These are phyloP conservation scores for Musca domestica DNA, from an alignment of 1,140 invertebrate species.

Conservation along the genomic window DNA sequence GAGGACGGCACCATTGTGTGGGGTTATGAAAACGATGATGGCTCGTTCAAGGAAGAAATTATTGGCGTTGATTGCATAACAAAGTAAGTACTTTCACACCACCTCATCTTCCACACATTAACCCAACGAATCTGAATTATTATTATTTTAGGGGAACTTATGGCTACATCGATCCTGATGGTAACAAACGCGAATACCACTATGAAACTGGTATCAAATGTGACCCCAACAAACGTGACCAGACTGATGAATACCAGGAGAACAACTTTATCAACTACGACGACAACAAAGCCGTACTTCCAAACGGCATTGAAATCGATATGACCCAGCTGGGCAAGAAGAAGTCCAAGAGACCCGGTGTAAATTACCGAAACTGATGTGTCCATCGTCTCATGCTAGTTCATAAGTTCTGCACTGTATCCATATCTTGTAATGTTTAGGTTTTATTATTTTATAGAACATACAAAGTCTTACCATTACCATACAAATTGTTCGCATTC, in stretches of 20 bases:
- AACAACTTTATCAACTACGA: conserved; percentile 71
- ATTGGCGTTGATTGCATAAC: conserved; percentile 79
- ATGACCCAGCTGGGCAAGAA: conserved; percentile 68
- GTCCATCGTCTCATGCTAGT: neutral
- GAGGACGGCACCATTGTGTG: conserved; percentile 79
- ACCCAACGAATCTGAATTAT: neutral
- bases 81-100: conserved; percentile 36
- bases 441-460: conserved; percentile 5
- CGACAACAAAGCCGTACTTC: conserved; percentile 67
- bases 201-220: conserved; percentile 71
- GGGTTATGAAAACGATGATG: conserved; percentile 78
- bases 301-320: conserved; percentile 69
- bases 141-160: conserved; percentile 65
- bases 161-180: conserved; percentile 80
- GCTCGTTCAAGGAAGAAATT: conserved; percentile 74
- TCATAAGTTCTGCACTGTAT: conserved; percentile 1
- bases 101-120: neutral
- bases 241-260: conserved; percentile 63
- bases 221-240: conserved; percentile 62
- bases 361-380: conserved; percentile 31
- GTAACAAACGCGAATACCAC: conserved; percentile 68
- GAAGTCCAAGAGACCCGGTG: conserved; percentile 63
- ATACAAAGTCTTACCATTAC: conserved; percentile 8
- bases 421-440: conserved; percentile 1
- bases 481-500: neutral